phyloP scores from a whole-genome alignment of 2,888 invertebrate genomes.

The Philereme transversata region DNA sequence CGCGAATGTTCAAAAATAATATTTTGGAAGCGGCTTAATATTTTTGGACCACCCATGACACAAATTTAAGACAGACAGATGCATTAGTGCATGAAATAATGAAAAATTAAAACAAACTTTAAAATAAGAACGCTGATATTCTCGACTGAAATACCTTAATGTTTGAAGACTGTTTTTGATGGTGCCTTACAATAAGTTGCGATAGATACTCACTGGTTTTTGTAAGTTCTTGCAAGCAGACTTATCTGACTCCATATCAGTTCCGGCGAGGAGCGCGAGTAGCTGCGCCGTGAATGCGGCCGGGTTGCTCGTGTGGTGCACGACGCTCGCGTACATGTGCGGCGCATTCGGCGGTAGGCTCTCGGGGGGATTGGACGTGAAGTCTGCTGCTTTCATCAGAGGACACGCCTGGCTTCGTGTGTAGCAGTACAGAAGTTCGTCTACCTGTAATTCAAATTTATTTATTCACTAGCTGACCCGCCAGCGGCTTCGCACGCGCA shows the following conservation, averaged over 20 bases:
- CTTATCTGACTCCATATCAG: conserved; percentile 49
- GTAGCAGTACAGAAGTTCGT: conserved; percentile 92
- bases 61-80: no score
- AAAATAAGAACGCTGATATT: no score
- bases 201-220: conserved; percentile 47
- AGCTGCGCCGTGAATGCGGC: conserved; percentile 85
- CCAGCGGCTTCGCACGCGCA: no score
- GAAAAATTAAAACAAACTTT: no score
- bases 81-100: no score
- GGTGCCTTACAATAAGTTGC: no score
- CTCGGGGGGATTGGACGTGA: conserved; percentile 51
- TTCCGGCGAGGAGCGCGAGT: conserved; percentile 86
- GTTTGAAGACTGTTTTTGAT: no score
- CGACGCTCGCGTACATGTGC: conserved; percentile 73
- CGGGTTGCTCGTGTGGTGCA: conserved; percentile 69
- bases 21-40: no score
- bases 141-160: no score
- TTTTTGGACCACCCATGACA: no score
- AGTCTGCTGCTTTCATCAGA: conserved; percentile 82
- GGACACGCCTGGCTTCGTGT: conserved; percentile 88
- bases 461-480: no score
- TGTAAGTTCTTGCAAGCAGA: conserved; percentile 47
- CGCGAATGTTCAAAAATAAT: no score
- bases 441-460: conserved; percentile 69
- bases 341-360: conserved; percentile 41